phyloP scores from a whole-genome alignment of 2,797 vertebrate genomes.

The Xyrichtys novacula region DNA sequence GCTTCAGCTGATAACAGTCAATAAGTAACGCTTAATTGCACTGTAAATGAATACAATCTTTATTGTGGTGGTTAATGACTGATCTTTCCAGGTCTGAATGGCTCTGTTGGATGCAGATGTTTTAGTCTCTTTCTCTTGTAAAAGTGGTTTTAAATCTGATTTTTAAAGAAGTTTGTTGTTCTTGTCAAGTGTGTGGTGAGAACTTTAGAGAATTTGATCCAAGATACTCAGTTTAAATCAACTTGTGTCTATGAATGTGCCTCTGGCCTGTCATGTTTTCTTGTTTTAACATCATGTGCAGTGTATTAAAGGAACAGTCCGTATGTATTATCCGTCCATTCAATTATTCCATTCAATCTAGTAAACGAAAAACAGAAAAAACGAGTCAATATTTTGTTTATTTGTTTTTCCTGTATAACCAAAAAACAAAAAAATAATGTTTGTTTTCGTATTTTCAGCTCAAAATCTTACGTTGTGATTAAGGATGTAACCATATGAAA shows the following conservation, averaged over 20 bases:
- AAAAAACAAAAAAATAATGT: too few relatives aligned
- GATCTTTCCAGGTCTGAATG: conserved; percentile 15
- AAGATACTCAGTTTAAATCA: conserved; percentile 12
- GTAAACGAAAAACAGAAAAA: too few relatives aligned
- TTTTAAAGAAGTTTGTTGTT: conserved; percentile 20
- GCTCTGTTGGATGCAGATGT: conserved; percentile 28
- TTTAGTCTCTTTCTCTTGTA: conserved; percentile 5
- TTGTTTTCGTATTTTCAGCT: too few relatives aligned
- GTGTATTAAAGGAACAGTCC: not conserved
- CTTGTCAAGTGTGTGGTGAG: conserved; percentile 36
- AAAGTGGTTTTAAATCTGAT: conserved; percentile 9
- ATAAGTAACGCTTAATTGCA: conserved; percentile 3
- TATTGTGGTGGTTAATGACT: conserved; percentile 17
- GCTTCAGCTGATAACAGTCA: conserved; percentile 8
- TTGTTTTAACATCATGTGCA: not conserved
- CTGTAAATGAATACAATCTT: conserved; percentile 10
- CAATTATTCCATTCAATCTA: too few relatives aligned
- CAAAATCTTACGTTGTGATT: too few relatives aligned
- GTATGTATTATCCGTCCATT: too few relatives aligned
- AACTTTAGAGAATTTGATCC: conserved; percentile 40
- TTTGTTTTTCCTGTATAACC: too few relatives aligned
- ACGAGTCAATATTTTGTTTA: too few relatives aligned
- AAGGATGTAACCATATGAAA: too few relatives aligned
- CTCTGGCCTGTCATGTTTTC: conserved; percentile 12
- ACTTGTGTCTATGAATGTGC: not conserved